Conservation (phyloP, 2,797 vertebrate genomes). For the Vireo griseus region DNA sequence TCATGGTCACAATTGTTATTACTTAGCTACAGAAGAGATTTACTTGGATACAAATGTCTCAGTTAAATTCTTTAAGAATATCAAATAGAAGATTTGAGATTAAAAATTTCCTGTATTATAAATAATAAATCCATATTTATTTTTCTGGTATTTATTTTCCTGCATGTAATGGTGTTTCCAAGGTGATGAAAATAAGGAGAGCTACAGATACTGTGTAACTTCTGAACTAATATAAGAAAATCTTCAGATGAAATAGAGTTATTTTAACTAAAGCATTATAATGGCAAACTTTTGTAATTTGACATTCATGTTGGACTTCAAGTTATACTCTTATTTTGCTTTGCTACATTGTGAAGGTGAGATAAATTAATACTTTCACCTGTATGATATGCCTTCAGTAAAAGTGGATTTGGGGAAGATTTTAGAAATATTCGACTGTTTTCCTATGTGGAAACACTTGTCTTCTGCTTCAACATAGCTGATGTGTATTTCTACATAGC, state of each 20-base stretch:
- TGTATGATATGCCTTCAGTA: not conserved
- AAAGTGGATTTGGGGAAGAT: not conserved
- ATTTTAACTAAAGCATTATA: not conserved
- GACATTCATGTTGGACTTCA: not conserved
- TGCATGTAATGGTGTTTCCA: slow-evolving; percentile 51
- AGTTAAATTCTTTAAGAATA: not conserved
- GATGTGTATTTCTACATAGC: not conserved
- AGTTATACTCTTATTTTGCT: not conserved
- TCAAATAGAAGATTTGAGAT: not conserved
- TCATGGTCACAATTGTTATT: not conserved
- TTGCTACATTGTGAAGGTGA: not conserved
- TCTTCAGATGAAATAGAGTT: not conserved
- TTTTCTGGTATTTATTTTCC: slow-evolving; percentile 15
- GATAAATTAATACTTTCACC: not conserved
- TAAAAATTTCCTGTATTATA: not conserved
- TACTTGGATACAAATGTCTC: not conserved
- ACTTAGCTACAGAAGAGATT: not conserved
- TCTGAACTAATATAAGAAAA: not conserved
- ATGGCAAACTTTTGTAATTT: not conserved
- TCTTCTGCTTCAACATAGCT: not conserved
- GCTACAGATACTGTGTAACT: not conserved
- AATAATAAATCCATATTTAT: not conserved
- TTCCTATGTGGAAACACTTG: not conserved
- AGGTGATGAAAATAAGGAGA: slow-evolving; percentile 53
- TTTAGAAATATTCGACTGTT: not conserved